Conservation (phyloP, 2,113 vertebrate species). For the Meles meles region DNA sequence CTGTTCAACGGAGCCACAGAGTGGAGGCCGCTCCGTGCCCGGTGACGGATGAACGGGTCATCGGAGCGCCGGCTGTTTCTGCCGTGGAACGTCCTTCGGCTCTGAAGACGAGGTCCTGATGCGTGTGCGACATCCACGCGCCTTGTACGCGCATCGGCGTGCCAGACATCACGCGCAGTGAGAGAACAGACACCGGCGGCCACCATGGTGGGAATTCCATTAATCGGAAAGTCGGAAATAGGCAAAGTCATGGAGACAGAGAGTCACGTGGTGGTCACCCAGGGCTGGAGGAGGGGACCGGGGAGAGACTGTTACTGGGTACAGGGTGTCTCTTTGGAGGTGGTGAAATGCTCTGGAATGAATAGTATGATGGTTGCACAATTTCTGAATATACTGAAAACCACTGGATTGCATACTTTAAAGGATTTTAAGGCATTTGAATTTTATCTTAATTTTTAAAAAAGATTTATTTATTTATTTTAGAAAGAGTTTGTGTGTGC, state of each 20-base stretch:
- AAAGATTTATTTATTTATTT: too few relatives aligned
- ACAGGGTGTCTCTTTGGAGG: not conserved
- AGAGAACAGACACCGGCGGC: not conserved
- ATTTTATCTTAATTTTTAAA: not conserved
- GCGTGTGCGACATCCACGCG: accelerated
- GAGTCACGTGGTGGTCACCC: too few relatives aligned
- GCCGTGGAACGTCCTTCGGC: not conserved
- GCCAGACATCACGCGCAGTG: too few relatives aligned
- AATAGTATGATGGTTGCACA: not conserved
- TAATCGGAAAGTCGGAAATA: not conserved
- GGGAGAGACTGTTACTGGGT: too few relatives aligned
- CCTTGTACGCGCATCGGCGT: too few relatives aligned
- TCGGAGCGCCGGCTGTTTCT: accelerated
- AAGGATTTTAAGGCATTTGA: not conserved
- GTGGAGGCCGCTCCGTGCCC: not conserved
- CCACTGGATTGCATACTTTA: not conserved
- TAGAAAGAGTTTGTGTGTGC: too few relatives aligned
- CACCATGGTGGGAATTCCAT: not conserved
- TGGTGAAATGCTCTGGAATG: not conserved
- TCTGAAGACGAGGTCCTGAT: not conserved
- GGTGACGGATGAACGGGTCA: not conserved
- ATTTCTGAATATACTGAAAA: not conserved
- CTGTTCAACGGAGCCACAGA: not conserved
- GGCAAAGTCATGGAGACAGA: not conserved
- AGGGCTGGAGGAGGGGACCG: not conserved